phyloP scores from a whole-genome alignment of 2,888 invertebrate genomes.

The Muschampia plurimacula region DNA sequence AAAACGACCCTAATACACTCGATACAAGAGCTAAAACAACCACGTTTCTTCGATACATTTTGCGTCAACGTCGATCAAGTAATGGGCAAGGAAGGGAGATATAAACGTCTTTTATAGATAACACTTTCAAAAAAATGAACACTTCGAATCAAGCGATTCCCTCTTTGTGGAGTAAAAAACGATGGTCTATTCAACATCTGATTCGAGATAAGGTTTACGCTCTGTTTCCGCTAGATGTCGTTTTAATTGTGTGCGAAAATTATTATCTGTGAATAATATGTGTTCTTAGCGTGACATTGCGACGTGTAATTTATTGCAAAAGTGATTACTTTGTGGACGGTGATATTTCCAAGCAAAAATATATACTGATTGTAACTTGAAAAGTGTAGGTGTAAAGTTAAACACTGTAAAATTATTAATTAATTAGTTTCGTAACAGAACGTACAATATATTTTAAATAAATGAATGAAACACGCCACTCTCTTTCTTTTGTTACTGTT shows the following conservation, averaged over 20 bases:
- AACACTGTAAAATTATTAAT: too few species aligned
- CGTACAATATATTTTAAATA: too few species aligned
- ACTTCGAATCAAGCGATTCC: conserved; percentile 62
- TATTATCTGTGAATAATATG: conserved; percentile 23
- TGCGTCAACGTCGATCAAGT: conserved; percentile 59
- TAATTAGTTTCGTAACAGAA: too few species aligned
- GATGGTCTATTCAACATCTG: conserved; percentile 54
- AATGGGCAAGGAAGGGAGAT: conserved; percentile 75
- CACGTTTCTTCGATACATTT: conserved; percentile 69
- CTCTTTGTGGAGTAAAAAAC: conserved; percentile 60
- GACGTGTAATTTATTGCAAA: conserved; percentile 33
- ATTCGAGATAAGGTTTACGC: conserved; percentile 48
- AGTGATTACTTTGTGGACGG: conserved; percentile 18
- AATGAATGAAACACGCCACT: too few species aligned
- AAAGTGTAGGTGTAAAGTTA: neutral
- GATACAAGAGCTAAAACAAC: conserved; percentile 56
- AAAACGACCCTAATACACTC: conserved; percentile 57
- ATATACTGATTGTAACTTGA: neutral
- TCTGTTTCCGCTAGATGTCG: conserved; percentile 48
- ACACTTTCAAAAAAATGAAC: conserved; percentile 81
- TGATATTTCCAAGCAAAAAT: conserved; percentile 1
- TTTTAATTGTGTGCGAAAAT: conserved; percentile 30
- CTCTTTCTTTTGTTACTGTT: too few species aligned
- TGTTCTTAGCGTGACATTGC: conserved; percentile 28
- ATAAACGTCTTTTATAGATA: conserved; percentile 71